A percentile compares a stretch with the other conserved stretches of the same genome.
Conservation (phyloP, 2,797 vertebrate genomes). For the Lithobates pipiens region DNA sequence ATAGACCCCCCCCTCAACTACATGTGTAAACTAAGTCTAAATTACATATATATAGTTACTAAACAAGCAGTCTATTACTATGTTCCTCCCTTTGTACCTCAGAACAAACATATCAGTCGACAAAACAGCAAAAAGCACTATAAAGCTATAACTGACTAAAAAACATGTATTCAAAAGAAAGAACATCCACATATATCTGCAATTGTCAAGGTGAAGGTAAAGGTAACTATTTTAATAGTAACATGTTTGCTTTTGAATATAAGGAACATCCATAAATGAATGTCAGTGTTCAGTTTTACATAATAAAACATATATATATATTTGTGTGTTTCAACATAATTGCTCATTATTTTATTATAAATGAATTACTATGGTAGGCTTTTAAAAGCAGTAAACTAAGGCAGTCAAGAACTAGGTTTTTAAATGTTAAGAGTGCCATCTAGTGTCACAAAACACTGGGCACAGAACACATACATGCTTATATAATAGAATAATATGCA, state of each 20-base stretch:
- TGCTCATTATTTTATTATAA: background rate
- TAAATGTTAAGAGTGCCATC: constrained; percentile 25
- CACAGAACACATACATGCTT: background rate
- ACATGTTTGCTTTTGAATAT: background rate
- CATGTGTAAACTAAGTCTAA: no score
- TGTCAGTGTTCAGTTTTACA: background rate
- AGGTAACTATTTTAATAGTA: background rate
- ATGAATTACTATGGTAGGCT: background rate
- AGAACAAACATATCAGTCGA: no score
- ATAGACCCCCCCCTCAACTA: no score
- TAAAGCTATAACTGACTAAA: background rate
- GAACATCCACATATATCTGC: background rate
- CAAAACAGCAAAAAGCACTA: no score
- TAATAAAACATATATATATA: background rate
- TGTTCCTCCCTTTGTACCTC: background rate
- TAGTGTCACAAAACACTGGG: constrained; percentile 7
- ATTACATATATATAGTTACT: no score
- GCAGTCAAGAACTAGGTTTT: background rate
- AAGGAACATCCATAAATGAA: background rate
- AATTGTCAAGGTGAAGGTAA: background rate
- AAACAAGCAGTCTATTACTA: no score
- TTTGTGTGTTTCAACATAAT: background rate
- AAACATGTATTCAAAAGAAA: background rate
- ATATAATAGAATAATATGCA: background rate
- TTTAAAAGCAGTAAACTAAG: background rate